A percentile compares a stretch with the other conserved stretches of the same genome.
Conservation (phyloP, 2,888 invertebrate species). For the Cylindroiulus punctatus region DNA sequence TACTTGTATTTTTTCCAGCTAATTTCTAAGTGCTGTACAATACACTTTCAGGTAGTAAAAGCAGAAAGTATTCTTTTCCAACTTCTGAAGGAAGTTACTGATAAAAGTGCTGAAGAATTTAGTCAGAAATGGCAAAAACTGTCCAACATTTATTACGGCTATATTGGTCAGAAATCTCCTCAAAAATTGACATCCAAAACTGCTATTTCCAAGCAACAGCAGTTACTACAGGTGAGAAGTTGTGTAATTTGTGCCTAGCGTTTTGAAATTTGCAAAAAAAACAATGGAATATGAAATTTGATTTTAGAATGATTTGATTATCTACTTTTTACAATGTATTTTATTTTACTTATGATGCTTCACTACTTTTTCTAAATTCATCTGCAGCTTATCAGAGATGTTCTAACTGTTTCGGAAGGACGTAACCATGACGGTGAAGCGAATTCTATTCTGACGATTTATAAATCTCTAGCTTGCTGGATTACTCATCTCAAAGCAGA, state of each 20-base stretch:
- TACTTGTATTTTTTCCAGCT: no score
- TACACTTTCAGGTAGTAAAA: slow-evolving; percentile 24
- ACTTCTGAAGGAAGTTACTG: slow-evolving; percentile 13
- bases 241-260: not conserved
- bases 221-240: slow-evolving; percentile 51
- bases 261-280: not conserved
- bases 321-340: not conserved
- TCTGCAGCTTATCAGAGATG: slow-evolving; percentile 51
- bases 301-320: not conserved
- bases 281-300: no score
- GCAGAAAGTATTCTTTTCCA: slow-evolving; percentile 50
- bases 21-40: no score
- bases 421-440: not conserved
- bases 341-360: not conserved
- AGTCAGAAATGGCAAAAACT: not conserved
- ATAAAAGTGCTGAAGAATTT: not conserved
- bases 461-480: slow-evolving; percentile 50
- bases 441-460: slow-evolving; percentile 15
- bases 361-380: slow-evolving; percentile 15
- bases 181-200: not conserved
- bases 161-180: not conserved
- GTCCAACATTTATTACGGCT: not conserved
- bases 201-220: not conserved
- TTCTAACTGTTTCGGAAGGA: slow-evolving; percentile 48
- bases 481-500: slow-evolving; percentile 42